Evolutionary conservation across 2,888 invertebrate species (phyloP).

Genomic region (Leptura quadrifasciata): DNA sequence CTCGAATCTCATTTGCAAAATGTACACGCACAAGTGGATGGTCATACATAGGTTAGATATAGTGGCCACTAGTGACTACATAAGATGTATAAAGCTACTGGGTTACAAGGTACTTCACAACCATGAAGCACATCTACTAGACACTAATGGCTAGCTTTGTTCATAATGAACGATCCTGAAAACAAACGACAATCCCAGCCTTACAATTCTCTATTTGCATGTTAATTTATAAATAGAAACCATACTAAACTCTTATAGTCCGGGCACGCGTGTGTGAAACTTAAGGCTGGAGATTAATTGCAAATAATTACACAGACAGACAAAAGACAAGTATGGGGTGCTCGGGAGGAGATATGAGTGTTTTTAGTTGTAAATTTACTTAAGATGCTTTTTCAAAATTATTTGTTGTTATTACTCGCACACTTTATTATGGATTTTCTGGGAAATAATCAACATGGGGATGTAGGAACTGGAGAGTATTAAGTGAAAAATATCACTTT

Average conservation of each 20-base stretch:
- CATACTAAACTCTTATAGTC: constrained; percentile 36
- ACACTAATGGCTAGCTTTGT: constrained; percentile 47
- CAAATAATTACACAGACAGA: too few species aligned
- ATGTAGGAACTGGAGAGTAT: too few species aligned
- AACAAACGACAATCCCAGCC: constrained; percentile 43
- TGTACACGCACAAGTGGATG: constrained; percentile 40
- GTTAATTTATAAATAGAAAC: constrained; percentile 44
- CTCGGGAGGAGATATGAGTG: too few species aligned
- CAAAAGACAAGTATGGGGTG: too few species aligned
- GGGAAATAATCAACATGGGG: too few species aligned
- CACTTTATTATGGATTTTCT: too few species aligned
- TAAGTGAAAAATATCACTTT: too few species aligned
- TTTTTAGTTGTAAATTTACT: too few species aligned
- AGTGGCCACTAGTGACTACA: constrained; percentile 42
- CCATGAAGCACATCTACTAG: constrained; percentile 44
- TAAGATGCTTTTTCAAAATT: too few species aligned
- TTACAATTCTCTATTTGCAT: constrained; percentile 42
- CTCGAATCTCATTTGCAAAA: constrained; percentile 41
- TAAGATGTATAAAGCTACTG: constrained; percentile 42
- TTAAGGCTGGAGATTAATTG: neutral
- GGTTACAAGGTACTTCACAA: constrained; percentile 46
- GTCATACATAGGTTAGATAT: constrained; percentile 41
- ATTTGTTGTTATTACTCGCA: too few species aligned
- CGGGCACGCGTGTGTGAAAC: neutral
- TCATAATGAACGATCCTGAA: constrained; percentile 40